Conservation (phyloP, 2,797 vertebrate species). For the Toxotes lorentzi region DNA sequence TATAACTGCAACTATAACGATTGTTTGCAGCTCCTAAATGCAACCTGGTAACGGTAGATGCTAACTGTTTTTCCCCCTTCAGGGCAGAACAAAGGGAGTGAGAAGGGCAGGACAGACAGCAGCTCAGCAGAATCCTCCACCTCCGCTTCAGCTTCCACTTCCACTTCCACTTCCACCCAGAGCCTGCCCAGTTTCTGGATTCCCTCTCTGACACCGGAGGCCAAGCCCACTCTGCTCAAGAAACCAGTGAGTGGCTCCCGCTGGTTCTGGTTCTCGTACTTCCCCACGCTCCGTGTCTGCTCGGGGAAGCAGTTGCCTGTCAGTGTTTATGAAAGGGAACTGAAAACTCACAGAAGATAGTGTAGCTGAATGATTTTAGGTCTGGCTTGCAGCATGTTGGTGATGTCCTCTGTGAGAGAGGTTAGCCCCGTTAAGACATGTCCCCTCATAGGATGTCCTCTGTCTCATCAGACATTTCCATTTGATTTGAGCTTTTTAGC, state of each 20-base stretch:
- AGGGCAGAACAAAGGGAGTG: slow-evolving; percentile 55
- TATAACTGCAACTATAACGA: too few relatives aligned
- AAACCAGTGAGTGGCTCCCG: slow-evolving; percentile 87
- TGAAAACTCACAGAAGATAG: too few relatives aligned
- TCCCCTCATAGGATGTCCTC: too few relatives aligned
- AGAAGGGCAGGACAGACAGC: slow-evolving; percentile 28
- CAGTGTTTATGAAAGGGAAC: not conserved
- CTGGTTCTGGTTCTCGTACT: too few relatives aligned
- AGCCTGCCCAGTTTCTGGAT: slow-evolving; percentile 93
- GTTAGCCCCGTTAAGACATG: too few relatives aligned
- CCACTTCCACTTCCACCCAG: slow-evolving; percentile 60
- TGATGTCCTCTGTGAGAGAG: not conserved
- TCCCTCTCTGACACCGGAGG: slow-evolving; percentile 90
- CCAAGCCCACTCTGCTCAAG: slow-evolving; percentile 88
- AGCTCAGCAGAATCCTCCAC: slow-evolving; percentile 57
- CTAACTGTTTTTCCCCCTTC: not conserved
- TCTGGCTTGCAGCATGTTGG: not conserved
- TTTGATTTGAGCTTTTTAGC: not conserved
- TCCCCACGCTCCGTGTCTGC: not conserved
- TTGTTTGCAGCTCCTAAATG: not conserved
- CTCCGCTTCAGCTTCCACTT: slow-evolving; percentile 33
- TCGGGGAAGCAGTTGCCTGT: not conserved
- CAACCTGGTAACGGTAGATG: too few relatives aligned
- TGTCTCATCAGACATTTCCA: not conserved
- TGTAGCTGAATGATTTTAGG: not conserved